phyloP scores from a whole-genome alignment of 2,888 invertebrate genomes.

The Parnassius glacialis region DNA sequence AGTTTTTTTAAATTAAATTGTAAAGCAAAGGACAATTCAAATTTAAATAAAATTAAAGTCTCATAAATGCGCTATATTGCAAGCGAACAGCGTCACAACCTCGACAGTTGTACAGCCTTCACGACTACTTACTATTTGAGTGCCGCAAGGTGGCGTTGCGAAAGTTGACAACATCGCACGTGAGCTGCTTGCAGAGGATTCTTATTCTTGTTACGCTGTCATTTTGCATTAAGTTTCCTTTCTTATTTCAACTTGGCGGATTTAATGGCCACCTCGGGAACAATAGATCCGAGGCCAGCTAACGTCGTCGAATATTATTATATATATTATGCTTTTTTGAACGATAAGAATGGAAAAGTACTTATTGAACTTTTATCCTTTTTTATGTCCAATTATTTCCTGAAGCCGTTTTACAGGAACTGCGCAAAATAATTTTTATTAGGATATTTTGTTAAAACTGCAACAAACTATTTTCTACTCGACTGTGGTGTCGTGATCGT shows the following conservation, averaged over 20 bases:
- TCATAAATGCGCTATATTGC: conserved; percentile 28
- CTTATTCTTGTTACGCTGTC: conserved; percentile 55
- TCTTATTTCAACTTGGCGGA: conserved; percentile 47
- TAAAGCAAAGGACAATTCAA: too few species aligned
- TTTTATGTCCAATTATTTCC: conserved; percentile 9
- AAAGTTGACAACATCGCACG: conserved; percentile 76
- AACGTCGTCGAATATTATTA: conserved; percentile 19
- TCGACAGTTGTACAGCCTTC: conserved; percentile 65
- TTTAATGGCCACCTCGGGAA: conserved; percentile 36
- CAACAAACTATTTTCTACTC: too few species aligned
- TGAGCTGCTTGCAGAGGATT: conserved; percentile 64
- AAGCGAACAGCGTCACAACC: conserved; percentile 31
- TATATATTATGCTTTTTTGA: conserved; percentile 18
- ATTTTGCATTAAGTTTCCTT: conserved; percentile 61
- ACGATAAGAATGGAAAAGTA: conserved; percentile 19
- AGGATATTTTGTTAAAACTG: too few species aligned
- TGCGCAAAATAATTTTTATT: too few species aligned
- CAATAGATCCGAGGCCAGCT: conserved; percentile 26
- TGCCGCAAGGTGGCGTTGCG: conserved; percentile 73
- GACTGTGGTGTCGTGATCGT: too few species aligned
- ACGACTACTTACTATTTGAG: conserved; percentile 65
- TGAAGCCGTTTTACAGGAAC: background rate
- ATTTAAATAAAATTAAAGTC: conserved; percentile 8
- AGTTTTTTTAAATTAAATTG: too few species aligned
- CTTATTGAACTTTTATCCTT: conserved; percentile 23